These are phyloP conservation scores for Pteropus alecto DNA, from an alignment of 2,113 vertebrate species.

Conservation along the genomic window DNA sequence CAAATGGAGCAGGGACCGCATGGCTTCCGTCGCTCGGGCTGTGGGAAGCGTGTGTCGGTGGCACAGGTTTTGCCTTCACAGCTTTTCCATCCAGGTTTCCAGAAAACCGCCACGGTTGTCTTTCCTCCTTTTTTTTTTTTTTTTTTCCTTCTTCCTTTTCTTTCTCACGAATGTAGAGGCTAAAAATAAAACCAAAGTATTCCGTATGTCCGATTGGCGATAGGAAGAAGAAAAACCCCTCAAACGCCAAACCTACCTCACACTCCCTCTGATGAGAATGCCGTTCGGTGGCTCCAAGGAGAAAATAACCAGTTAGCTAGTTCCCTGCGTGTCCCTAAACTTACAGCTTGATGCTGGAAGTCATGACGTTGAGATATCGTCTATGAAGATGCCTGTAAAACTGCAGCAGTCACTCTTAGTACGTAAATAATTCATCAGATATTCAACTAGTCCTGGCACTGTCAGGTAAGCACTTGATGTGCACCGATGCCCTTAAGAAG, in stretches of 20 bases:
- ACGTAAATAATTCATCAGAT: background rate
- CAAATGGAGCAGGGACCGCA: too few species aligned
- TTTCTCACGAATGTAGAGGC: background rate
- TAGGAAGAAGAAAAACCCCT: background rate
- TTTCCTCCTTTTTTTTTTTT: background rate
- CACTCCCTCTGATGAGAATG: background rate
- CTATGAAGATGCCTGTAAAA: background rate
- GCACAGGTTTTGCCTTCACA: background rate
- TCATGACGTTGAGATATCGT: background rate
- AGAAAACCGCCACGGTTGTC: background rate
- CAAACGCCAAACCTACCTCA: background rate
- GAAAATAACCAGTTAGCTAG: background rate
- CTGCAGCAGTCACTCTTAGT: background rate
- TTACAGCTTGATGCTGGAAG: background rate
- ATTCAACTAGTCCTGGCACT: background rate
- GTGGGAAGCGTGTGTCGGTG: too few species aligned
- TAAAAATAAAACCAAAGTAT: background rate
- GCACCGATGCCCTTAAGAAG: background rate
- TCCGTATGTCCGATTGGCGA: background rate
- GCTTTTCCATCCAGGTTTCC: background rate
- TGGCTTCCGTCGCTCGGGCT: fast-evolving
- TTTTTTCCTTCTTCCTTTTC: background rate
- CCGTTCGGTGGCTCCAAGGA: background rate
- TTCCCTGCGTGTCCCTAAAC: background rate
- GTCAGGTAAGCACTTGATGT: background rate